These are phyloP conservation scores for Benthosema pterotum DNA, from an alignment of 2,797 vertebrate species.

Conservation along the genomic window DNA sequence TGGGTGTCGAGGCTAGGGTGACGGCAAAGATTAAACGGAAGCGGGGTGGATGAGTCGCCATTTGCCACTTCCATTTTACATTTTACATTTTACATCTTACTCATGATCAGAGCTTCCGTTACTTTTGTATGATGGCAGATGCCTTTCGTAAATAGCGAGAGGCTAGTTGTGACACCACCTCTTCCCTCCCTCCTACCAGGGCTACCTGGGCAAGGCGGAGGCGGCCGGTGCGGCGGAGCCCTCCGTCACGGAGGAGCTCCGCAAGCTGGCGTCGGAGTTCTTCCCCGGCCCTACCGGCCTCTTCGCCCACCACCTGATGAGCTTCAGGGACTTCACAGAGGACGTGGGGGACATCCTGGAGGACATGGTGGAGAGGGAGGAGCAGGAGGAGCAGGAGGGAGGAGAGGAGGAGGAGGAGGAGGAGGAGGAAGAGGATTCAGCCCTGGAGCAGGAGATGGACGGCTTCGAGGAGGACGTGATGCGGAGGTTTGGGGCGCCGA, in stretches of 20 bases:
- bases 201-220: slow-evolving; percentile 78
- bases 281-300: slow-evolving; percentile 83
- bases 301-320: slow-evolving; percentile 86
- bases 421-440: slow-evolving; percentile 31
- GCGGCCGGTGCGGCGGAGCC: slow-evolving; percentile 56
- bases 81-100: no score
- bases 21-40: no score
- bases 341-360: slow-evolving; percentile 90
- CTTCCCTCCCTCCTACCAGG: slow-evolving; percentile 46
- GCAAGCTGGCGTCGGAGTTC: slow-evolving; percentile 65
- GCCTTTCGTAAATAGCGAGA: no score
- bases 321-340: slow-evolving; percentile 87
- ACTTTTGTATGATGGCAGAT: no score
- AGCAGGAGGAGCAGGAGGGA: slow-evolving; percentile 60
- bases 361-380: slow-evolving; percentile 79
- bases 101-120: no score
- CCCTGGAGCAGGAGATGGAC: slow-evolving; percentile 77
- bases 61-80: no score
- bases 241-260: slow-evolving; percentile 60
- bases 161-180: no score
- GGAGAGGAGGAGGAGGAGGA: slow-evolving; percentile 75
- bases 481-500: slow-evolving; percentile 65
- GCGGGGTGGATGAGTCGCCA: no score
- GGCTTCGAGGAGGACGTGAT: slow-evolving; percentile 74
- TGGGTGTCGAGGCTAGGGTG: no score